Evolutionary conservation across 2,113 vertebrate genomes (phyloP), one percentile per base, ranked within the genome.

Genomic region (Athene cunicularia): DNA sequence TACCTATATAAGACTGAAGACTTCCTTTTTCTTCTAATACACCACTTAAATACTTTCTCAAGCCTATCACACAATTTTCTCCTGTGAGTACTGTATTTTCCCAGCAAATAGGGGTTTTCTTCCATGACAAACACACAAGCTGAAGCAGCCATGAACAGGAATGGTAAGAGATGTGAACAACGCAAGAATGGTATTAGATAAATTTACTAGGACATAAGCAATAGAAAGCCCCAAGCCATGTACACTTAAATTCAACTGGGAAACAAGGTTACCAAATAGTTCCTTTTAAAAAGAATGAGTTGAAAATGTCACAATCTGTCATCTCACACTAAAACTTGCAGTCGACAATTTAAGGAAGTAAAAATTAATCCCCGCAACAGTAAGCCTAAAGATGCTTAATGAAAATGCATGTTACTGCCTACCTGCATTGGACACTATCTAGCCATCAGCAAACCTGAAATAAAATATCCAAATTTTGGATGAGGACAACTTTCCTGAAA

Each of bases 381-480:
- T 14, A 80, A 80, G 45, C 35, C 50, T 80, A 23, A 73, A 73
- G 33, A 79, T 28, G 33, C 41, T 70, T 72, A 56, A 72, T 43
- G 50, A 76, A 73, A 94, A 83, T 3, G 17, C 18, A 41, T 0
- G 2, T 43, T 43, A 43, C 41, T 28, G 37, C 45, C 80, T 22
- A 49, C 50, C n/a, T 1, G 0, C 19, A 27, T 3, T 12, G 11
- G 87, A 71, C 12, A 3, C 32, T 35, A 50, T 12, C 62, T 33
- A 60, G 41, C 18, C 37, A 70, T 18, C 14, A 59, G 41, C 55
- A 74, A 81, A 49, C 9, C 62, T 77, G 52, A 87, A 77, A 91
- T 33, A 74, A 85, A 87, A 90, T 23, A 79, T 6, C 5, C 30
- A 24, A 24, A 27, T 56, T 76, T 58, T 74, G 56, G 33, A 80